Base-by-base conservation (phyloP, 1,140 invertebrate species). In the Anoplophora glabripennis region DNA sequence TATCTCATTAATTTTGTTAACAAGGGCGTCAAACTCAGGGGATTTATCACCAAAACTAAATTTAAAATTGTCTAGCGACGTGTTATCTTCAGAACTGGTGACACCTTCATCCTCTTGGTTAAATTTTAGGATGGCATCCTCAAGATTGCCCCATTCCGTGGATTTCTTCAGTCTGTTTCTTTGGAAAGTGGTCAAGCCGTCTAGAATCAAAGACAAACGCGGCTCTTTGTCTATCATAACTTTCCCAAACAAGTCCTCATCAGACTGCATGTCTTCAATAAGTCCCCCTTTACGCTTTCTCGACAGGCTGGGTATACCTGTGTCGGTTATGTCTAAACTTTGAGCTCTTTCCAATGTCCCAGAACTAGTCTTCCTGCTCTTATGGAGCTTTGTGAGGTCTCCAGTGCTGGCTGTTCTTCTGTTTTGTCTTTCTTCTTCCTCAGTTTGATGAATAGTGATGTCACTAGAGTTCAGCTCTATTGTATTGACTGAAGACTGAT, bases 341-440 rank as follows among this genome's bases (percentile, higher is more conserved):
- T 92, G 88, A 0, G 90, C 89, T 59, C 90, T 80, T 76, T 92
- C 89, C 15, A 92, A 74, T 17, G 84, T 87, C 34, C 80, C 78
- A n/a, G 70, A 73, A 42, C 63, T 71, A 1, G 79, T 78, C 66
- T 83, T 86, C 11, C 75, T 63, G 57, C 76, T 77, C 3, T 81
- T 77, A 62, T 89, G 86, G 59, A 90, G 84, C 71, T 85, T 86
- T 0, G 89, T 89, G 33, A 92, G 74, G 74, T 92, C 90, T 3
- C 89, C 89, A 2, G 92, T 77, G 53, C 89, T 92, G 0, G 88
- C 86, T 1, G 89, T 89, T 78, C 89, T 90, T 21, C 89, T 78
- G 64, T 86, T 86, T 61, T 84, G 83, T 57, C 87, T 84, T 53
- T 83, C 81, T 1, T 80, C 76, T 75, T 83, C 79, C 18, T 77